Evolutionary conservation across 2,113 vertebrate species (phyloP).

Genomic region (Electrona antarctica): DNA sequence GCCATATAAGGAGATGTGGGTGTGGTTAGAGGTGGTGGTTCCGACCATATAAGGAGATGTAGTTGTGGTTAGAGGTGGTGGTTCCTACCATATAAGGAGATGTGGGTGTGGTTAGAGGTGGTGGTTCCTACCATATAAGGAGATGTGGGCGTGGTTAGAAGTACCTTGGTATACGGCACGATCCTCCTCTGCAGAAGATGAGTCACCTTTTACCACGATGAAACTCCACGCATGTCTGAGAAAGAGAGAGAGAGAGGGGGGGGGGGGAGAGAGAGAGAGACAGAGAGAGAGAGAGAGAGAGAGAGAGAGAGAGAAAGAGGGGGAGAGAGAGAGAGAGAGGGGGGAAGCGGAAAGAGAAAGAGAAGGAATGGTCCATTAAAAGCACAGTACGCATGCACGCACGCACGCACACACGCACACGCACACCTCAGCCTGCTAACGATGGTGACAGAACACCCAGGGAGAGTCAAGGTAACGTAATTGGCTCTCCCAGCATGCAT

Average conservation of each 20-base stretch:
- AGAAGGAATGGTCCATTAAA: too few species aligned
- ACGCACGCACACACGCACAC: slow-evolving; percentile 23
- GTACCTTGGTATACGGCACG: slow-evolving; percentile 91
- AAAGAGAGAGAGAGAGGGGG: background rate
- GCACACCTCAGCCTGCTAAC: slow-evolving; percentile 26
- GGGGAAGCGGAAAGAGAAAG: background rate
- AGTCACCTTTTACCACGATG: slow-evolving; percentile 87
- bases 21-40: too few species aligned
- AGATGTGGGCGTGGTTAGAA: too few species aligned
- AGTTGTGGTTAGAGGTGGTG: too few species aligned
- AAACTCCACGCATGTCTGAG: slow-evolving; percentile 94
- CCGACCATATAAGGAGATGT: too few species aligned
- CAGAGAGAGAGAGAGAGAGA: background rate
- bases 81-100: too few species aligned
- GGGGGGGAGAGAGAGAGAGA: background rate
- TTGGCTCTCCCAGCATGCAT: slow-evolving; percentile 17
- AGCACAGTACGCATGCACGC: background rate
- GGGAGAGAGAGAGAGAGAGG: background rate
- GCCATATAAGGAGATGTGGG: too few species aligned
- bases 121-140: too few species aligned
- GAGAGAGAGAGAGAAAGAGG: background rate
- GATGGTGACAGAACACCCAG: slow-evolving; percentile 19
- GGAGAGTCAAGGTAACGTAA: slow-evolving; percentile 33
- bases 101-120: too few species aligned
- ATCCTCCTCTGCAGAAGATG: slow-evolving; percentile 87